Percentiles rank a stretch among this genome's conserved stretches.
phyloP scores from a whole-genome alignment of 2,797 vertebrate species.

The Phyllotis vaccarum region DNA sequence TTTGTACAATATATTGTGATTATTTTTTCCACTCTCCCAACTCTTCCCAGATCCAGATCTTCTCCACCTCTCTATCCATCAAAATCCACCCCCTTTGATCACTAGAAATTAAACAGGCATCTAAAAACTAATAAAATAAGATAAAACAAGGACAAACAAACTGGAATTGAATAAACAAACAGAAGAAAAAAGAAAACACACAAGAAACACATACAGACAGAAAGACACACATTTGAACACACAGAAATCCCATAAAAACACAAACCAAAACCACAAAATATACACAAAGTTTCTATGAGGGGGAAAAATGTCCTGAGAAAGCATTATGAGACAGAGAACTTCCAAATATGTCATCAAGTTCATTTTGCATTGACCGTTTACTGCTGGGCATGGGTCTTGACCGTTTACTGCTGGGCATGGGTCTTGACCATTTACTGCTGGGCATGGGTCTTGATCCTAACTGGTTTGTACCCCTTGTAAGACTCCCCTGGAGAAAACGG shows the following conservation, averaged over 20 bases:
- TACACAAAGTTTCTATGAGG: background rate
- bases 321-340: background rate
- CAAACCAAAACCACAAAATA: background rate
- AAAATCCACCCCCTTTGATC: background rate
- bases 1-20: background rate
- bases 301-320: background rate
- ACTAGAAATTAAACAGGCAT: background rate
- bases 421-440: background rate
- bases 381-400: background rate
- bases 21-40: background rate
- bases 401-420: background rate
- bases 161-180: background rate
- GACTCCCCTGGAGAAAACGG: background rate
- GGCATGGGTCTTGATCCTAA: background rate
- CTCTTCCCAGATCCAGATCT: background rate
- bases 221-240: background rate
- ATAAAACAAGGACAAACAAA: background rate
- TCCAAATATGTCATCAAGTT: background rate
- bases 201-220: background rate
- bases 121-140: background rate
- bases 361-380: background rate
- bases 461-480: background rate
- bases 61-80: background rate
- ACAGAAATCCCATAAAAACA: background rate
- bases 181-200: background rate